These are phyloP conservation scores for Rhodinocichla rosea DNA, from an alignment of 2,113 vertebrate genomes.

Conservation along the genomic window DNA sequence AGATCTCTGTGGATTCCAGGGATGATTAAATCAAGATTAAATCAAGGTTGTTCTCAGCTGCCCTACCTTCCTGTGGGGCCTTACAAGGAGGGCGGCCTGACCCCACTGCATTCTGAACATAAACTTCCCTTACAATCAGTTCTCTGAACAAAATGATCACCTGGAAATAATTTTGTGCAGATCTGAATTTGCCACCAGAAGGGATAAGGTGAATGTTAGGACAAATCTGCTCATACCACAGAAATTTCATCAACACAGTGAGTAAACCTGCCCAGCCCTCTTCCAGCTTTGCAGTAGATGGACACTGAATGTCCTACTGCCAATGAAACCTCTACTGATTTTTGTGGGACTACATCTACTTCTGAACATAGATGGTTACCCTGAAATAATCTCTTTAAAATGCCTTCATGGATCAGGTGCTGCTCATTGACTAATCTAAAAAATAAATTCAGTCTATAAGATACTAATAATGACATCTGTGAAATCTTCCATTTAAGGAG, in stretches of 20 bases:
- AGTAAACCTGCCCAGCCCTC: background rate
- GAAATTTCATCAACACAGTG: background rate
- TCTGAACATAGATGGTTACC: background rate
- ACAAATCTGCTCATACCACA: background rate
- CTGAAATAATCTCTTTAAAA: background rate
- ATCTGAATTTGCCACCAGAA: slow-evolving; percentile 4
- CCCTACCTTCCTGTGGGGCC: background rate
- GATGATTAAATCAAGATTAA: background rate
- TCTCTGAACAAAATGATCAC: background rate
- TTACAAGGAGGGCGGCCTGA: background rate
- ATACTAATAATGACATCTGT: background rate
- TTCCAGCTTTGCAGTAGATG: background rate
- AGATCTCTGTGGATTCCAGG: background rate
- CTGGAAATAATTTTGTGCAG: slow-evolving; percentile 12
- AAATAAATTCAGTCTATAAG: background rate
- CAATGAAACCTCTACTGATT: background rate
- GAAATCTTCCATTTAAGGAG: background rate
- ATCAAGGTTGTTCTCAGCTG: slow-evolving; percentile 2
- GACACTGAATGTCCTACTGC: background rate
- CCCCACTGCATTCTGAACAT: background rate
- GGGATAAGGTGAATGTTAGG: background rate
- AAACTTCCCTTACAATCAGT: background rate
- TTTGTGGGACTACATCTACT: background rate
- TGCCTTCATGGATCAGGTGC: background rate
- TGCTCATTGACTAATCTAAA: background rate